Percentiles rank a stretch among this genome's conserved stretches.
phyloP scores from a whole-genome alignment of 2,113 vertebrate species.

The Aspiorhynchus laticeps region DNA sequence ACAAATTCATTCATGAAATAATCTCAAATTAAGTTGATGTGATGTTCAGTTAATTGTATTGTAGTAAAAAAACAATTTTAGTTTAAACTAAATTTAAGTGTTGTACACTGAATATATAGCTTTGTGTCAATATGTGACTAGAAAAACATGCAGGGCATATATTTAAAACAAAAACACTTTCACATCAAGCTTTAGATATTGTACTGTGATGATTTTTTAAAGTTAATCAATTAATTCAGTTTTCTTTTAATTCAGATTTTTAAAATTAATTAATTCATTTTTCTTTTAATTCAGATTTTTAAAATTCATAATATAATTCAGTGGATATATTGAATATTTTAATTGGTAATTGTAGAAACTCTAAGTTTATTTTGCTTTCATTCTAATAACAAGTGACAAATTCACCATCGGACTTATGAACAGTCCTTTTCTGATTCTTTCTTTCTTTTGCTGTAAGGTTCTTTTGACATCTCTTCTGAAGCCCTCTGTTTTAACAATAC shows the following conservation, averaged over 20 bases:
- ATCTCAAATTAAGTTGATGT: neutral
- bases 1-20: neutral
- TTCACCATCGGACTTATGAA: neutral
- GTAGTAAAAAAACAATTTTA: neutral
- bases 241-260: neutral
- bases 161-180: neutral
- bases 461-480: neutral
- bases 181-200: neutral
- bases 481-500: too few relatives aligned
- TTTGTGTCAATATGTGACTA: neutral
- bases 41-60: neutral
- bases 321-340: neutral
- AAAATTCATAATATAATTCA: neutral
- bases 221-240: neutral
- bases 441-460: neutral
- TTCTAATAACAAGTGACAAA: neutral
- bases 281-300: too few relatives aligned
- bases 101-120: neutral
- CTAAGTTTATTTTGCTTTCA: neutral
- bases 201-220: neutral
- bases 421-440: too few relatives aligned
- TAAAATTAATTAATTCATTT: too few relatives aligned
- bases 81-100: neutral
- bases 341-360: neutral
- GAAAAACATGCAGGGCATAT: neutral